Percentiles rank a stretch among this genome's conserved stretches.
These are phyloP conservation scores for Hirtodrosophila confusa DNA, from an alignment of 2,888 invertebrate genomes.

Conservation along the genomic window DNA sequence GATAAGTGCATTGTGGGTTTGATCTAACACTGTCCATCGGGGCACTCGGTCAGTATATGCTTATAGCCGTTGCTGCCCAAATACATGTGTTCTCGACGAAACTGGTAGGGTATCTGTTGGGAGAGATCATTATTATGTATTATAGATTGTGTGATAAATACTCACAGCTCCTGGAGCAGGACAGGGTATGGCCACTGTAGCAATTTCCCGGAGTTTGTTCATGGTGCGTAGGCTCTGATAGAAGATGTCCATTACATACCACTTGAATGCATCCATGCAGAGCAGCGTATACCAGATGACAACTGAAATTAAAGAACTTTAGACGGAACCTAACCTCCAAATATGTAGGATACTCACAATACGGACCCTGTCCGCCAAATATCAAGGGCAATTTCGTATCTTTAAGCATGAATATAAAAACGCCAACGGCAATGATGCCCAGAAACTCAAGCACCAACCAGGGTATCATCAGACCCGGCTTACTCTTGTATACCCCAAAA, in stretches of 20 bases:
- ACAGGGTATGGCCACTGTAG: conserved; percentile 84
- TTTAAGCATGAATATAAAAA: conserved; percentile 76
- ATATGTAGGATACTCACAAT: conserved; percentile 71
- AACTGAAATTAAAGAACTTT: conserved; percentile 57
- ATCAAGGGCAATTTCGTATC: conserved; percentile 76
- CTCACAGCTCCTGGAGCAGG: conserved; percentile 83
- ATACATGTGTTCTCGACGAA: conserved; percentile 83
- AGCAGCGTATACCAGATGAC: conserved; percentile 75
- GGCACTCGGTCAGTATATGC: conserved; percentile 82
- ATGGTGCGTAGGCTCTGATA: conserved; percentile 83
- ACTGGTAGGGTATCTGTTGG: conserved; percentile 83
- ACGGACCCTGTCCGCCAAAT: conserved; percentile 79
- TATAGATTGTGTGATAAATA: background rate
- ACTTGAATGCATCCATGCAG: conserved; percentile 80
- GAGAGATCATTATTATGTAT: background rate
- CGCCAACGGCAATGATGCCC: conserved; percentile 70
- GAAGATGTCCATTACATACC: conserved; percentile 83
- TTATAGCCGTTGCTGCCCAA: conserved; percentile 84
- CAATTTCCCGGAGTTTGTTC: conserved; percentile 83
- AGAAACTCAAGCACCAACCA: conserved; percentile 83
- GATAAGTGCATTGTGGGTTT: background rate
- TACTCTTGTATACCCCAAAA: conserved; percentile 82
- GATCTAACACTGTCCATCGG: conserved; percentile 79
- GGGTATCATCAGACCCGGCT: conserved; percentile 81
- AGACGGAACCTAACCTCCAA: conserved; percentile 1